Evolutionary conservation across 2,888 invertebrate genomes (phyloP).

Genomic region (Stenoptilia bipunctidactyla): DNA sequence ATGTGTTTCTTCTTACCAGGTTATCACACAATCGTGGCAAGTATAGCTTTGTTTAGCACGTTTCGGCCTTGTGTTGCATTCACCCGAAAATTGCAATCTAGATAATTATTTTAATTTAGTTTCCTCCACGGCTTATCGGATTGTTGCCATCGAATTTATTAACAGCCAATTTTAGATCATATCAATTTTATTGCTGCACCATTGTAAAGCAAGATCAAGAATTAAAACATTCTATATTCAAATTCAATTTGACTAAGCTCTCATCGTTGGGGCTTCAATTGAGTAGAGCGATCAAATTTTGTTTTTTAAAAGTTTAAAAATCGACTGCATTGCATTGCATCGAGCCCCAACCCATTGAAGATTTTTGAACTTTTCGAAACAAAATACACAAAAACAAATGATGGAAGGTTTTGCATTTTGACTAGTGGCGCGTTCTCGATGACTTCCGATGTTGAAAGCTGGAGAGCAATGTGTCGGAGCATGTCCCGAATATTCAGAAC

Average conservation of each 20-base stretch:
- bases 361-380: constrained; percentile 8
- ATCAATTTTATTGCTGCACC: constrained; percentile 1
- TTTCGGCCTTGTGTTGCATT: constrained; percentile 26
- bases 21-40: constrained; percentile 13
- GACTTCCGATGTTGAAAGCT: constrained; percentile 24
- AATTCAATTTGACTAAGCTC: too few relatives aligned
- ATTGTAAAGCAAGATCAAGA: not conserved
- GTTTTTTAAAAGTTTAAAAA: not conserved
- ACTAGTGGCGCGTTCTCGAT: constrained; percentile 28
- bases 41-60: constrained; percentile 12
- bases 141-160: constrained; percentile 16
- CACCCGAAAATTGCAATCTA: constrained; percentile 40
- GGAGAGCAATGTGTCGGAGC: constrained; percentile 17
- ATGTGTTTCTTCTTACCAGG: too few relatives aligned
- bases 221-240: not conserved
- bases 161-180: constrained; percentile 17
- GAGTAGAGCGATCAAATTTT: not conserved
- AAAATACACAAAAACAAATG: constrained; percentile 18
- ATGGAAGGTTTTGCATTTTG: constrained; percentile 15
- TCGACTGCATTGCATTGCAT: not conserved
- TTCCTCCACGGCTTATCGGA: constrained; percentile 23
- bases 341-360: not conserved
- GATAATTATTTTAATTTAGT: constrained; percentile 58
- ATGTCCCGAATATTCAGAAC: constrained; percentile 14
- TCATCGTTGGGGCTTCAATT: not conserved